phyloP scores from a whole-genome alignment of 2,113 vertebrate genomes.

The Myanophis thanlyinensis region DNA sequence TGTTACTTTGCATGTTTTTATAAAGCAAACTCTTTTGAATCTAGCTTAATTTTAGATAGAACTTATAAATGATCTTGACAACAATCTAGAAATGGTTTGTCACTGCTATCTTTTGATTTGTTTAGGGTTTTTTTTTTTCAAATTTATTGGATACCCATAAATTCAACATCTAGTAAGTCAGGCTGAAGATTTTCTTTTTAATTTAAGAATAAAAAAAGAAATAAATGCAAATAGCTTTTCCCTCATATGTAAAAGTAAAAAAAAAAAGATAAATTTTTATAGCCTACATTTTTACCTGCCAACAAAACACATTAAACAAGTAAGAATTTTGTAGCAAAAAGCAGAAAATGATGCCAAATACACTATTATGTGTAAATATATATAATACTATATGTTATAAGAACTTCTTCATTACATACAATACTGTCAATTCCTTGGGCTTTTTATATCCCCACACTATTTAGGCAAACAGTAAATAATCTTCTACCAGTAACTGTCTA shows the following conservation, averaged over 20 bases:
- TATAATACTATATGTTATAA: slow-evolving; percentile 25
- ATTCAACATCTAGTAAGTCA: not conserved
- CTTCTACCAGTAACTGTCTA: slow-evolving; percentile 61
- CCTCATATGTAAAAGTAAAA: not conserved
- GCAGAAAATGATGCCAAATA: not conserved
- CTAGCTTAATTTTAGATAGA: not conserved
- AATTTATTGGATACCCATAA: not conserved
- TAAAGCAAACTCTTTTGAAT: not conserved
- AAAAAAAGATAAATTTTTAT: not conserved
- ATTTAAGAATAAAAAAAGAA: not conserved
- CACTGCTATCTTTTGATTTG: not conserved
- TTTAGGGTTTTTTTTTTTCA: not conserved
- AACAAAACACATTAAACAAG: not conserved
- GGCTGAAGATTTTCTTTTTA: not conserved
- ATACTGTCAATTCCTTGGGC: slow-evolving; percentile 45
- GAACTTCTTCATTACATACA: slow-evolving; percentile 62
- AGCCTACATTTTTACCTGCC: not conserved
- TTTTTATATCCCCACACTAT: slow-evolving; percentile 57
- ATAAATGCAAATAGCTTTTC: not conserved
- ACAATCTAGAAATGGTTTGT: not conserved
- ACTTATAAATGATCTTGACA: not conserved
- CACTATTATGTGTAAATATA: slow-evolving; percentile 22
- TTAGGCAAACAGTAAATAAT: slow-evolving; percentile 63
- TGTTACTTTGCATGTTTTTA: not conserved
- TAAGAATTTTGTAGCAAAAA: not conserved